Evolutionary conservation across 1,140 invertebrate species (phyloP).

Genomic region (Neotoxoptera formosana): DNA sequence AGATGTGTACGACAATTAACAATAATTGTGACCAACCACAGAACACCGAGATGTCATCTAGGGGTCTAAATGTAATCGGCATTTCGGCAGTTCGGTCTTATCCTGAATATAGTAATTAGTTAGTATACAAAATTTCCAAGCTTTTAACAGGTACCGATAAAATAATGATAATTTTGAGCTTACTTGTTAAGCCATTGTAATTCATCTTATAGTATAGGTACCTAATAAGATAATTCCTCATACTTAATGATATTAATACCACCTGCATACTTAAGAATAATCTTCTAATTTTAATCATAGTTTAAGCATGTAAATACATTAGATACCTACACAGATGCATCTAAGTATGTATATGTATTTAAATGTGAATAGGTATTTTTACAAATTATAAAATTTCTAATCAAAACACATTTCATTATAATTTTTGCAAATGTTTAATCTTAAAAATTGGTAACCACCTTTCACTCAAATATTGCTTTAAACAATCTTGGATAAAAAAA

Average conservation of each 20-base stretch:
- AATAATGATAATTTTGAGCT: no score
- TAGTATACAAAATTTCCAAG: no score
- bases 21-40: not conserved
- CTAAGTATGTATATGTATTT: not conserved
- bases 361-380: no score
- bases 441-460: not conserved
- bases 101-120: not conserved
- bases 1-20: not conserved
- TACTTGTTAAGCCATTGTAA: not conserved
- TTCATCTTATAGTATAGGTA: not conserved
- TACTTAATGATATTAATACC: not conserved
- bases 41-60: not conserved
- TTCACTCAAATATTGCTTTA: not conserved
- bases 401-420: not conserved
- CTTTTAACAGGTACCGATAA: not conserved
- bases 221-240: not conserved
- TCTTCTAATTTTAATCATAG: not conserved
- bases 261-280: not conserved
- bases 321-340: not conserved
- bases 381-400: not conserved
- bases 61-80: not conserved
- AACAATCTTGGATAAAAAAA: not conserved
- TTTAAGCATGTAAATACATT: not conserved
- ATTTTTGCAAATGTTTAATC: not conserved
- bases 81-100: not conserved